Evolutionary conservation across 2,113 vertebrate genomes (phyloP).

Genomic region (Ovis aries): ARS-UI_Ramb_v3.0 NC_056058.1:63347501-63348000

Average conservation of each 20-base stretch:
- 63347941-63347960: background rate
- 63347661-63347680: background rate
- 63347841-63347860: background rate
- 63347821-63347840: background rate
- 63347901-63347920: background rate
- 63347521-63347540: background rate
- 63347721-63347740: background rate
- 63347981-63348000: background rate
- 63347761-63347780: background rate
- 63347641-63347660: background rate
- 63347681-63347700: background rate
- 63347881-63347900: background rate
- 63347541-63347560: background rate
- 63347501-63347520: accelerated
- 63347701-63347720: background rate
- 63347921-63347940: background rate
- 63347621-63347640: background rate
- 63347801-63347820: background rate
- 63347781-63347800: background rate
- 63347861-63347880: background rate
- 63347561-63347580: background rate
- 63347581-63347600: background rate
- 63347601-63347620: background rate
- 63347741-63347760: background rate
- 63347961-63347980: background rate